Base-by-base conservation (phyloP, 1,140 invertebrate genomes). In the Palaemon carinicauda region DNA sequence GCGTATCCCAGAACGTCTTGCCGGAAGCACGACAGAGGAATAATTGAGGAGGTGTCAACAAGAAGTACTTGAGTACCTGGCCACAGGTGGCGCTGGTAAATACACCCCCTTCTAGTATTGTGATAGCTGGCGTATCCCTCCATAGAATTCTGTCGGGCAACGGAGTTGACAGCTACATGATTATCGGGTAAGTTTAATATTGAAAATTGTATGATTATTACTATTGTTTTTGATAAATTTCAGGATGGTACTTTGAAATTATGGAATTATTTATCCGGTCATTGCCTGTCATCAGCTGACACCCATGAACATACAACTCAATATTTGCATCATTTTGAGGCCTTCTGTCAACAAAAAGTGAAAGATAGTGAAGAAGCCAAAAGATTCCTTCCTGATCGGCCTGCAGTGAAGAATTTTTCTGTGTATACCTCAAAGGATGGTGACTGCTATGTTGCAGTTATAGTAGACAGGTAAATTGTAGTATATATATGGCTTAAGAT, bases 211-310 rank as follows among this genome's bases (percentile, higher is more conserved):
- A 12, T 41, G 41, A 41, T 41, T 41, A 41, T 41, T 41, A 41
- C 5, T 21, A n/a, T 19, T 17, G n/a, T 80, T 50, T 24, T 86
- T 27, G 77, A 31, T 24, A 53, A 31, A 17, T 88, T 78, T 77
- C 87, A 89, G 78, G 88, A 89, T 74, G 87, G 89, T 88, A 92
- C 31, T 88, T 90, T 27, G 4, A 80, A 60, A 54, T 41, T 89
- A 19, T 89, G 88, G 88, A 54, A 89, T 24, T 89, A 89, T 50
- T 50, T 78, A 33, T 33, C 78, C 17, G 88, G 88, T 52, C 29
- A 77, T 14, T 78, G 74, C 52, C 12, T 88, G 56, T 24, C 65
- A 17, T 19, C 17, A 10, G 19, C 50, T 7, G 60, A 80, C 41
- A 75, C 73, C 19, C 41, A 50, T 50, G 73, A 75, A 75, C 33